Conservation (phyloP, 2,113 vertebrate genomes). For the Ploceus nigricollis region DNA sequence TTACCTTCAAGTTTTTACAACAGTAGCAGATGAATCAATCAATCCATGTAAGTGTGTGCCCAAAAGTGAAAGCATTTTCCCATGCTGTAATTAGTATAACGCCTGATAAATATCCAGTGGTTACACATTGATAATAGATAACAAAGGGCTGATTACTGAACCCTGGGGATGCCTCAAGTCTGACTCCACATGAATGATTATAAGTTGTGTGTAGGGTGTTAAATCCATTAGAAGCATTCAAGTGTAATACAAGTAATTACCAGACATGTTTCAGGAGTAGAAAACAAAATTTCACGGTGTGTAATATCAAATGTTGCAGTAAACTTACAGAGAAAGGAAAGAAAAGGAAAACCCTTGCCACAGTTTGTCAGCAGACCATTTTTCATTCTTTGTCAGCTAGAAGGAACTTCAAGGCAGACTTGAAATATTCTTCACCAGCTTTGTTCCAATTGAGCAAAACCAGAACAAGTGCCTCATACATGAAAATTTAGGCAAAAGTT, state of each 20-base stretch:
- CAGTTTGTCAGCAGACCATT: background rate
- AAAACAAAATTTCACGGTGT: background rate
- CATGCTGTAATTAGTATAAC: constrained; percentile 35
- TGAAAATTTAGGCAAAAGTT: background rate
- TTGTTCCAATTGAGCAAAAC: background rate
- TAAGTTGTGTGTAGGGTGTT: background rate
- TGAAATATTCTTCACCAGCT: background rate
- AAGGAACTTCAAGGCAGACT: background rate
- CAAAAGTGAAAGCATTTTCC: constrained; percentile 34
- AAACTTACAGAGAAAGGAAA: background rate
- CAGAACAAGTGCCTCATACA: background rate
- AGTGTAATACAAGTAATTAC: background rate
- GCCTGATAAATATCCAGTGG: constrained; percentile 32
- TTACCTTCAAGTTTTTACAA: constrained; percentile 40
- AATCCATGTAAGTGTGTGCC: background rate
- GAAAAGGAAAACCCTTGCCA: background rate
- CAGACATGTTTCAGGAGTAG: background rate
- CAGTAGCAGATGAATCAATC: constrained; percentile 46
- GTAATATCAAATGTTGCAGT: background rate
- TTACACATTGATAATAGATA: constrained; percentile 9
- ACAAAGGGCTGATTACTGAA: background rate
- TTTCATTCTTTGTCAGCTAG: background rate
- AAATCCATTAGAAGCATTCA: background rate
- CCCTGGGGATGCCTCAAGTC: background rate
- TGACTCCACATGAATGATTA: constrained; percentile 6